Evolutionary conservation across 2,113 vertebrate species (phyloP).

Genomic region (Gadus macrocephalus): DNA sequence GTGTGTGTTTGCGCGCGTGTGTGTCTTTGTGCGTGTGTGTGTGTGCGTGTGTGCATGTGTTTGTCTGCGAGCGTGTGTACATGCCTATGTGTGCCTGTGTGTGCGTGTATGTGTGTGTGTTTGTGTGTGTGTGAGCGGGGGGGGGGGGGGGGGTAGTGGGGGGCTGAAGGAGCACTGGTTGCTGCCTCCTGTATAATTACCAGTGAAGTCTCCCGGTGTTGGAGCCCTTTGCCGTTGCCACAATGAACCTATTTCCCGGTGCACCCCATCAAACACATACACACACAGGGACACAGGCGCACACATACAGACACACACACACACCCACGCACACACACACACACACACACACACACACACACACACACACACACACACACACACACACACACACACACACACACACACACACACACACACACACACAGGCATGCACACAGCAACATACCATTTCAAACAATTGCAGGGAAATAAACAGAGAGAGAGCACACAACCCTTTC

Average conservation of each 20-base stretch:
- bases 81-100: not conserved
- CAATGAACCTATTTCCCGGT: conserved; percentile 70
- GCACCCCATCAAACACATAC: conserved; percentile 65
- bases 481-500: conserved; percentile 72
- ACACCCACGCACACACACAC: conserved; percentile 4
- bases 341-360: conserved; percentile 32
- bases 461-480: conserved; percentile 78
- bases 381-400: conserved; percentile 11
- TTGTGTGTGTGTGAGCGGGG: conserved; percentile 16
- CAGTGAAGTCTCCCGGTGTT: conserved; percentile 64
- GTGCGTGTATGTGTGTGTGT: conserved; percentile 8
- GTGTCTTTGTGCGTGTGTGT: too few relatives aligned
- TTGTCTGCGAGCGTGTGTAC: not conserved
- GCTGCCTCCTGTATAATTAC: conserved; percentile 59
- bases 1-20: conserved; percentile 24
- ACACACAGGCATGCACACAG: conserved; percentile 34
- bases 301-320: conserved; percentile 25
- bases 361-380: conserved; percentile 22
- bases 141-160: not conserved
- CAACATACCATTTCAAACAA: conserved; percentile 71
- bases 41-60: not conserved
- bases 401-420: conserved; percentile 34
- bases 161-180: not conserved
- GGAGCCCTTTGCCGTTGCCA: conserved; percentile 66
- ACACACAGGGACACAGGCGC: conserved; percentile 20